Evolutionary conservation across 2,113 vertebrate species (phyloP).

Genomic region (Crocuta crocuta): DNA sequence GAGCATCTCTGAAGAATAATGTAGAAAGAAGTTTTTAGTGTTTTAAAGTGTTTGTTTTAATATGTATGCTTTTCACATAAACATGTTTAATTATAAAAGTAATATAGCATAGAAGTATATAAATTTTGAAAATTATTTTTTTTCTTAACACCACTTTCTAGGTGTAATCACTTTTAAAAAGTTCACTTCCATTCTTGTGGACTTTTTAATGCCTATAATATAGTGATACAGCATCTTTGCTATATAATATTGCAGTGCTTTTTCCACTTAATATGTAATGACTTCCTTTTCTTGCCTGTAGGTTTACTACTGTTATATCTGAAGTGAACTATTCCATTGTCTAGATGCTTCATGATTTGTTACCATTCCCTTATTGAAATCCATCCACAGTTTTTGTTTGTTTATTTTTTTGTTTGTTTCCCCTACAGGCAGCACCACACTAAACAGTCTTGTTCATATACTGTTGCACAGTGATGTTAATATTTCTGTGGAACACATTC

Average conservation of each 20-base stretch:
- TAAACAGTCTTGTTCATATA: background rate
- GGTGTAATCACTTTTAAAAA: background rate
- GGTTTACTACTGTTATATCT: background rate
- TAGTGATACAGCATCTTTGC: background rate
- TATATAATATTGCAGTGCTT: background rate
- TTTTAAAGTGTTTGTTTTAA: background rate
- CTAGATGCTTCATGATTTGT: background rate
- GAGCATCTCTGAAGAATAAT: background rate
- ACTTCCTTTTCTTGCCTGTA: background rate
- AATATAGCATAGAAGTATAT: background rate
- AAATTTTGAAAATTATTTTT: background rate
- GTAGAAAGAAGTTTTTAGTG: background rate
- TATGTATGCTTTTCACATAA: background rate
- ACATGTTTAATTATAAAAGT: slow-evolving; percentile 37
- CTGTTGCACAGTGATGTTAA: background rate
- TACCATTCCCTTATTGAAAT: background rate
- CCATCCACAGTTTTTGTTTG: background rate
- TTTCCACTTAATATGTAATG: background rate
- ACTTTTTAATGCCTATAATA: background rate
- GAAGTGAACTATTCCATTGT: background rate
- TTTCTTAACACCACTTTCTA: background rate
- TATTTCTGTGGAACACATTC: background rate
- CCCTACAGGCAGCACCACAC: background rate
- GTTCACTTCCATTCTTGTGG: background rate
- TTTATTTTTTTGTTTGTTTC: background rate